Evolutionary conservation across 2,888 invertebrate genomes (phyloP).

Genomic region (Trileptium ribeirensis): DNA sequence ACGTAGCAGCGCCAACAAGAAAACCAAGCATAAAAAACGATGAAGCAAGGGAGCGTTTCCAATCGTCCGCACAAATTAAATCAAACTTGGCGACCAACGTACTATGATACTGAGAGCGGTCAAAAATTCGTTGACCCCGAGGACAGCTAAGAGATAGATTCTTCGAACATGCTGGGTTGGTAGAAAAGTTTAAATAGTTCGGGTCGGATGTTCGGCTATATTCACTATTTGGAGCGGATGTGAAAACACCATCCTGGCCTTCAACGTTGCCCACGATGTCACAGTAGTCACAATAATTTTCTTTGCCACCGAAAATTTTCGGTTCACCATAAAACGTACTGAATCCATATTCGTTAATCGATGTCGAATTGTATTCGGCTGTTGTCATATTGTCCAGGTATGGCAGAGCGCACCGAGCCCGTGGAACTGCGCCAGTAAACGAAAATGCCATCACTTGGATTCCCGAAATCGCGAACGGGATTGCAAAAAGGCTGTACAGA

Average conservation of each 20-base stretch:
- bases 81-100: conserved; percentile 7
- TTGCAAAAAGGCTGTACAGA: neutral
- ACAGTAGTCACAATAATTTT: neutral
- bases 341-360: neutral
- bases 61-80: neutral
- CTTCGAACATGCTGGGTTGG: neutral
- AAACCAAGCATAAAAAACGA: conserved; percentile 6
- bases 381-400: conserved; percentile 1
- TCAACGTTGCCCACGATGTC: neutral
- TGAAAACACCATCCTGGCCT: neutral
- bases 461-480: conserved; percentile 16
- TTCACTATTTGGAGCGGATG: neutral
- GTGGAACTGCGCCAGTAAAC: conserved; percentile 20
- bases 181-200: neutral
- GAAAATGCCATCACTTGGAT: conserved; percentile 1
- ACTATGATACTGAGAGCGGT: neutral
- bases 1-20: neutral
- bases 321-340: neutral
- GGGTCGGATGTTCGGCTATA: neutral
- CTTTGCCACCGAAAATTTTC: neutral
- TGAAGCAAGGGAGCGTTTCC: conserved; percentile 11
- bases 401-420: conserved; percentile 10
- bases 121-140: neutral
- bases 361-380: neutral
- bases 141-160: neutral